These are phyloP conservation scores for Microcebus tavaratra DNA, from an alignment of 2,113 vertebrate species.

Conservation along the genomic window DNA sequence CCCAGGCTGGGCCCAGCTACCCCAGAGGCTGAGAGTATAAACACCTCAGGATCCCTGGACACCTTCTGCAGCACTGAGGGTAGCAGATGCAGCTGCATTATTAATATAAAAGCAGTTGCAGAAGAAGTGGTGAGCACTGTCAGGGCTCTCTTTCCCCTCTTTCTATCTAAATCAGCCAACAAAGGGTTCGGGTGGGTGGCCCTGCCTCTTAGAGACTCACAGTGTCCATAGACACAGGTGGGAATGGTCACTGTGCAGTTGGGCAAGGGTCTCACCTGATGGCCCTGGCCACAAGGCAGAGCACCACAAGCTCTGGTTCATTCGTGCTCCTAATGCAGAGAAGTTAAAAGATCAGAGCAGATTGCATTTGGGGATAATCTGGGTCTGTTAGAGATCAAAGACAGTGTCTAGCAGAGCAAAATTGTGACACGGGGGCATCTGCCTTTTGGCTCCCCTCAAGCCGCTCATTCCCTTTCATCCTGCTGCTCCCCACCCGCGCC, in stretches of 20 bases:
- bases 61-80: neutral
- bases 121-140: neutral
- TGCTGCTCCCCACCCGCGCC: neutral
- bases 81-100: neutral
- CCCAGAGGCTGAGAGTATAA: neutral
- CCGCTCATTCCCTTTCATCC: neutral
- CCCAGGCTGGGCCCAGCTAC: no score
- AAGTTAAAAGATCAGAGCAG: neutral
- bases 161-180: neutral
- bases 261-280: neutral
- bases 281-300: neutral
- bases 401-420: neutral
- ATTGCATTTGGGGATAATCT: neutral
- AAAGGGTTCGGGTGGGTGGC: neutral
- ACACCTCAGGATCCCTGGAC: neutral
- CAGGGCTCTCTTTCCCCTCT: neutral
- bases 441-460: neutral
- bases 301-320: neutral
- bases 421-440: neutral
- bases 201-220: neutral
- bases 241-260: neutral
- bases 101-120: neutral
- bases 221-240: neutral
- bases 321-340: neutral
- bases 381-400: neutral